Base-by-base conservation (phyloP, 2,113 vertebrate genomes). In the Colius striatus region DNA sequence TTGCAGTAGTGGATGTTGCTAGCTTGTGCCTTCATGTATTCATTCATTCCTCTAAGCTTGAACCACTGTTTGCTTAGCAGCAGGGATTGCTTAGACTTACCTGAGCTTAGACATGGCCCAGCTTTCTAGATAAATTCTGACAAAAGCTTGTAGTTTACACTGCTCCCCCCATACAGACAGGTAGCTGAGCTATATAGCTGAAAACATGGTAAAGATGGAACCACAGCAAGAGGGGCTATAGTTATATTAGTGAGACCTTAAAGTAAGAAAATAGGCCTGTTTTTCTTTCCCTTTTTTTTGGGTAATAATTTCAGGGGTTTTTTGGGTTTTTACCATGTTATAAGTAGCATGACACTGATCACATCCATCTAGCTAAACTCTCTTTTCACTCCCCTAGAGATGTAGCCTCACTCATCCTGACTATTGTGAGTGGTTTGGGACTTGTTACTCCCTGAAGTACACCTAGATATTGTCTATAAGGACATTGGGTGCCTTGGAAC, bases 241-340 rank as follows among this genome's bases (percentile, higher is more conserved):
- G 13, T 29, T 61, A 2, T 29, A 45, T 6, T 51, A 38, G 30
- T 26, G n/a, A 67, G n/a, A 67, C 6, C 16, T 41, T 45, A 67
- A 16, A 51, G 36, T 45, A 43, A 7, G 14, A 73, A 13, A 60
- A 77, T 23, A 38, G 45, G 12, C 16, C 14, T 54, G 0, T 13
- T 16, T 58, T 65, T 7, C 6, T 38, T 36, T 22, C 4, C 5
- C 16, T 14, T 20, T 25, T 10, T 29, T 32, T 32, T 57, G 21
- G 0, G 11, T 32, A 27, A 15, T 48, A 54, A 20, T 27, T 55
- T 30, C 51, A 18, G 30, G 10, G 0, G 1, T 16, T 14, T 30
- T 74, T 53, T 41, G 38, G 38, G 38, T 41, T 41, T 10, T 29
- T 18, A 19, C 5, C 15, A 45, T 27, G 18, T 62, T 75, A 54